These are phyloP conservation scores for Ciconia maguari DNA, from an alignment of 2,113 vertebrate species.

Conservation along the genomic window DNA sequence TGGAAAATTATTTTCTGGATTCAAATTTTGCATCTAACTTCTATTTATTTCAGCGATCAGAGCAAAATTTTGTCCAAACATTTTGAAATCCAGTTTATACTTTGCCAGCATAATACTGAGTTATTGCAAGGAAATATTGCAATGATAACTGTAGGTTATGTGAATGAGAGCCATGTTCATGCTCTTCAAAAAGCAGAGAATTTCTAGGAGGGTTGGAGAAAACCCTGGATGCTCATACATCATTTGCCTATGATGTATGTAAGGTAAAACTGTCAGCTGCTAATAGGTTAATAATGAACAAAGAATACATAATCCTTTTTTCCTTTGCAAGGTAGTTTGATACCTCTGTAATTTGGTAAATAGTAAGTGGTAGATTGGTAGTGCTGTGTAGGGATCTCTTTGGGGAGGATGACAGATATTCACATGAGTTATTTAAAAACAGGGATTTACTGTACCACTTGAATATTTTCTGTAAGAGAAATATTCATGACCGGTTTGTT, in stretches of 20 bases:
- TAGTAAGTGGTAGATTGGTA: not conserved
- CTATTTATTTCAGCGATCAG: not conserved
- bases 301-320: not conserved
- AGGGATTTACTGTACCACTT: not conserved
- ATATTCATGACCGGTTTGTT: not conserved
- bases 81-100: not conserved
- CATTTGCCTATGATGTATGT: not conserved
- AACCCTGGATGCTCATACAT: not conserved
- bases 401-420: not conserved
- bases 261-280: not conserved
- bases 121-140: not conserved
- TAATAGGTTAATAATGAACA: not conserved
- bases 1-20: not conserved
- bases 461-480: not conserved
- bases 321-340: not conserved
- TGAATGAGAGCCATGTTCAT: not conserved
- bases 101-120: not conserved
- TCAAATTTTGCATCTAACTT: not conserved
- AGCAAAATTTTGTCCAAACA: not conserved
- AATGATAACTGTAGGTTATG: not conserved
- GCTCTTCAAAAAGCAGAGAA: not conserved
- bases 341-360: not conserved
- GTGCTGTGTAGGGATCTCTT: not conserved
- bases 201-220: not conserved
- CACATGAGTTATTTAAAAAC: not conserved